Evolutionary conservation across 92 coral and sea anemone genomes (phyloP), one percentile per base, ranked within the genome.

Genomic region (Phenganax marumi): DNA sequence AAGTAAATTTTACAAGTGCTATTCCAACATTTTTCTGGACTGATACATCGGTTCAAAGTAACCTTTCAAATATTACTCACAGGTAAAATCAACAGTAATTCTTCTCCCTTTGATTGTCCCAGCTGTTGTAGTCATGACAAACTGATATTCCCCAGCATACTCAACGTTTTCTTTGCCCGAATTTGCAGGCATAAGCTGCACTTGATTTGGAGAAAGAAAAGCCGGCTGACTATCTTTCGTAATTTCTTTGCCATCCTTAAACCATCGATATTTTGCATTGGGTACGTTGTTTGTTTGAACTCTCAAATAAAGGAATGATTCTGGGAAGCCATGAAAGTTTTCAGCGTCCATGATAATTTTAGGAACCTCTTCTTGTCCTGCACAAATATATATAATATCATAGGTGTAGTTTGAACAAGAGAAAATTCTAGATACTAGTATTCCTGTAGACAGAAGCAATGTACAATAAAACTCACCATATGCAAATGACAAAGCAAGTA

Each of bases 121-220:
- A 61, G 68, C 73, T 18, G 68, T 51, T 6, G 83, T 58, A 4
- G 19, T 24, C 83, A 78, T 63, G 33, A 61, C 66, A 63, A 78
- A 57, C 73, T 78, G 83, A 47, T 78, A 78, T 7, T 6, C 48
- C 0, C 83, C 83, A 43, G 71, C 72, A 63, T 78, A 61, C n/a
- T 78, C 83, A 43, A 56, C 57, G 51, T 78, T 33, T 46, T 78
- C 53, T 60, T 61, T 61, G 21, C 61, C 23, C 10, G 49, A 10
- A 52, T 9, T 52, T 21, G 58, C 19, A 3, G 51, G 1, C 52
- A 39, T 6, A 11, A 69, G 19, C 17, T 12, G 8, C 5, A 10
- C 17, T 53, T 18, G 64, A 0, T 2, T 12, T 12, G 21, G 22
- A 72, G 13, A 19, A 61, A 17, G 11, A 50, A 61, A 78, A 3